Conservation (phyloP, 2,888 invertebrate species). For the Cheilosia soror region DNA sequence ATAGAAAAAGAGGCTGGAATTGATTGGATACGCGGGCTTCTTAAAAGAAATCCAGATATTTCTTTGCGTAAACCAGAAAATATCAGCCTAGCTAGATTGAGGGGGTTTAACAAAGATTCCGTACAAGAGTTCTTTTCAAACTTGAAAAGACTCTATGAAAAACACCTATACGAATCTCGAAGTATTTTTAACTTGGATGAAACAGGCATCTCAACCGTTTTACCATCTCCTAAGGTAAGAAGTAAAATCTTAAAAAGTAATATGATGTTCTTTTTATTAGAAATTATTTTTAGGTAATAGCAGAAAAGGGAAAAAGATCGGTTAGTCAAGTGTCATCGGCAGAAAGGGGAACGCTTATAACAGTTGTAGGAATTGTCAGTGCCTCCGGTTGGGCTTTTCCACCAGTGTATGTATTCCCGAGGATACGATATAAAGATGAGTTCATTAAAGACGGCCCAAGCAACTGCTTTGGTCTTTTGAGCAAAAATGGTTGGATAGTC, state of each 20-base stretch:
- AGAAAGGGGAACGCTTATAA: slow-evolving; percentile 11
- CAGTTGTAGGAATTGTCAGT: slow-evolving; percentile 9
- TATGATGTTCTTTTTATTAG: slow-evolving; percentile 15
- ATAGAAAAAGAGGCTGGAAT: too few relatives aligned
- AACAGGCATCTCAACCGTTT: slow-evolving; percentile 23
- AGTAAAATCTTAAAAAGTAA: slow-evolving; percentile 8
- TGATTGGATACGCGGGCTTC: background rate
- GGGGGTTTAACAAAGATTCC: slow-evolving; percentile 21
- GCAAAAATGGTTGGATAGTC: too few relatives aligned
- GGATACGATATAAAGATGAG: too few relatives aligned
- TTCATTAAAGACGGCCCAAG: too few relatives aligned
- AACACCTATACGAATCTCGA: background rate
- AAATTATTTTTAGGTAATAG: slow-evolving; percentile 4
- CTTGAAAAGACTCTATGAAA: slow-evolving; percentile 20
- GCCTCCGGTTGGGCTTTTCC: slow-evolving; percentile 11
- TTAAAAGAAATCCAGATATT: slow-evolving; percentile 18
- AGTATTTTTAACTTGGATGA: slow-evolving; percentile 1
- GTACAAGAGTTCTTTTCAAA: slow-evolving; percentile 23
- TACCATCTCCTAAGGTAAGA: slow-evolving; percentile 15
- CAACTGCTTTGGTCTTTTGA: too few relatives aligned
- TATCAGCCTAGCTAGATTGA: slow-evolving; percentile 20
- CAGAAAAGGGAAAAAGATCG: slow-evolving; percentile 2
- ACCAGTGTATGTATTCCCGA: too few relatives aligned
- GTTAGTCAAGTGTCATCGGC: slow-evolving; percentile 6
- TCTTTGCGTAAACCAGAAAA: slow-evolving; percentile 9